These are phyloP conservation scores for Enoplosus armatus DNA, from an alignment of 2,797 vertebrate genomes.

Conservation along the genomic window DNA sequence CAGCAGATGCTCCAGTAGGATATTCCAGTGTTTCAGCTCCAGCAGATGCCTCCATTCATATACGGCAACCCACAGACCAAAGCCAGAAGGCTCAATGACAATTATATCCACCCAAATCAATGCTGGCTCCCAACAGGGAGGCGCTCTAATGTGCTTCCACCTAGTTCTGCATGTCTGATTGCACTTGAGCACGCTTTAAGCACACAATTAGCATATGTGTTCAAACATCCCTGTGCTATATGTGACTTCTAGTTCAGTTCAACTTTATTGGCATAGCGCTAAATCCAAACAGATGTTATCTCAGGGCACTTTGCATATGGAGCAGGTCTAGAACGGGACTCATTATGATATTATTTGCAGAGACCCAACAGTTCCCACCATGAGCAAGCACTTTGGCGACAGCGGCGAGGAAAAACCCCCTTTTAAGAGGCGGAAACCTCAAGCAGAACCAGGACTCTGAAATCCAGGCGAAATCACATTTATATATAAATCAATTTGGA, in stretches of 20 bases:
- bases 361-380: too few species aligned
- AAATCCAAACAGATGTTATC: too few species aligned
- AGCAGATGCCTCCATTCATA: constrained; percentile 52
- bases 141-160: background rate
- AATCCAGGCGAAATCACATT: too few species aligned
- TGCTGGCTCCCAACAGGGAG: constrained; percentile 9
- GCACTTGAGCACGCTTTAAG: constrained; percentile 3
- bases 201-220: background rate
- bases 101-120: constrained; percentile 51
- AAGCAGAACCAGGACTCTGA: too few species aligned
- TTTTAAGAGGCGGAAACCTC: too few species aligned
- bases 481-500: background rate
- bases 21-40: constrained; percentile 37
- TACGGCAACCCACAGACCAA: constrained; percentile 30
- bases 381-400: too few species aligned
- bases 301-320: too few species aligned
- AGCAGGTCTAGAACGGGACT: too few species aligned
- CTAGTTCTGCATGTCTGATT: constrained; percentile 11
- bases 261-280: too few species aligned
- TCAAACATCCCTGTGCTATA: background rate
- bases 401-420: too few species aligned
- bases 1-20: constrained; percentile 63
- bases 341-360: too few species aligned
- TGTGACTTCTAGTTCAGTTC: too few species aligned
- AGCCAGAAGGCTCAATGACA: constrained; percentile 46